phyloP scores from a whole-genome alignment of 2,888 invertebrate genomes.

The Ophioninae sp. region DNA sequence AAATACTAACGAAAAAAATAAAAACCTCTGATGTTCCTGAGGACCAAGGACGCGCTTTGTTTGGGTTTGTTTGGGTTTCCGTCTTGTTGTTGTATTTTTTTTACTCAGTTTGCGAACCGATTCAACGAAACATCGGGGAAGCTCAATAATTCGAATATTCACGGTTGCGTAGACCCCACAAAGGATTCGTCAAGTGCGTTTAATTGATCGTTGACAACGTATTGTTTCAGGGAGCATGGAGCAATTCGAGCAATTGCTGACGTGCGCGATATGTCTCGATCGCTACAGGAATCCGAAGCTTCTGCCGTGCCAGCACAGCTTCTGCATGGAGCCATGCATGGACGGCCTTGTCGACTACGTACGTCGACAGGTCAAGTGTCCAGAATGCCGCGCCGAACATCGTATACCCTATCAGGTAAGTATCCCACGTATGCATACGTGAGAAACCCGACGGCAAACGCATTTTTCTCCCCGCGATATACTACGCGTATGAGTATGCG shows the following conservation, averaged over 20 bases:
- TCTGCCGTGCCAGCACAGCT: constrained; percentile 99
- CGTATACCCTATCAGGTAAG: constrained; percentile 97
- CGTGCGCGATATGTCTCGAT: constrained; percentile 99
- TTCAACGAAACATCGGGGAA: not conserved
- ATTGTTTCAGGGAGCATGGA: constrained; percentile 86
- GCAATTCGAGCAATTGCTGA: constrained; percentile 98
- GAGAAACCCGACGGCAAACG: constrained; percentile 5
- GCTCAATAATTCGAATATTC: not conserved
- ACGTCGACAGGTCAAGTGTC: constrained; percentile 97
- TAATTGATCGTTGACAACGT: constrained; percentile 28
- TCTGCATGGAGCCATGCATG: constrained; percentile 99
- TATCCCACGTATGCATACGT: constrained; percentile 45
- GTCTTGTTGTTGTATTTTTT: not conserved
- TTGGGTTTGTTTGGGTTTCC: not conserved
- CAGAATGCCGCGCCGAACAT: constrained; percentile 98
- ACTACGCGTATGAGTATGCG: not conserved
- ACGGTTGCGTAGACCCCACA: not conserved
- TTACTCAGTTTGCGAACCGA: no score
- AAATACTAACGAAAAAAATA: not conserved
- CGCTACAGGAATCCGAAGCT: constrained; percentile 98
- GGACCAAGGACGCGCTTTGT: not conserved
- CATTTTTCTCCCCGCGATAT: not conserved
- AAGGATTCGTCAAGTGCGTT: not conserved
- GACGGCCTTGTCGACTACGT: constrained; percentile 98
- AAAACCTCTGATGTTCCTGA: no score